Evolutionary conservation across 2,888 invertebrate genomes (phyloP).

Genomic region (Sinelater perroti): DNA sequence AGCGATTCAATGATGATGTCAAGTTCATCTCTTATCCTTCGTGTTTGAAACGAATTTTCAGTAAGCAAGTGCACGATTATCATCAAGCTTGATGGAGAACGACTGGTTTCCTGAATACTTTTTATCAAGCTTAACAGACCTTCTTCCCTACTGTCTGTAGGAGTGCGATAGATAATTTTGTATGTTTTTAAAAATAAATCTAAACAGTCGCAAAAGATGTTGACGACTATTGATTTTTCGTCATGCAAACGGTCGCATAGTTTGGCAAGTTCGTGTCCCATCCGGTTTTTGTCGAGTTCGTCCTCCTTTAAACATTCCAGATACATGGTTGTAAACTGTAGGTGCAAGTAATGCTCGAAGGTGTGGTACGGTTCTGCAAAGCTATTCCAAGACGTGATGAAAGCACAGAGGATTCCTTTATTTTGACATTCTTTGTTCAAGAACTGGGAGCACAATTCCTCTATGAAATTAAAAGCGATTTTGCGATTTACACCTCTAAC

Average conservation of each 20-base stretch:
- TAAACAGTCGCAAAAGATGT: not conserved
- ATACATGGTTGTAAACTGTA: slow-evolving; percentile 20
- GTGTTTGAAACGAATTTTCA: not conserved
- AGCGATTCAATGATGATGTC: not conserved
- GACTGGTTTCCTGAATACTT: not conserved
- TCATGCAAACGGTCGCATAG: not conserved
- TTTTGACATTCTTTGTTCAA: not conserved
- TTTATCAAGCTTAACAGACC: not conserved
- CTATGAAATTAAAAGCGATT: slow-evolving; percentile 6
- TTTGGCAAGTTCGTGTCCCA: not conserved
- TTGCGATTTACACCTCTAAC: not conserved
- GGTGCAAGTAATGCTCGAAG: slow-evolving; percentile 18
- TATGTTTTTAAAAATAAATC: not conserved
- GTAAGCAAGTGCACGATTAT: not conserved
- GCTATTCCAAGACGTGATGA: slow-evolving; percentile 13
- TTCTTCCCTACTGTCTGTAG: not conserved
- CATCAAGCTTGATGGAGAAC: not conserved
- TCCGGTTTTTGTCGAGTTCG: not conserved
- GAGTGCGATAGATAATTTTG: not conserved
- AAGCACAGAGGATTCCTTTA: slow-evolving; percentile 1
- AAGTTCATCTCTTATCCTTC: not conserved
- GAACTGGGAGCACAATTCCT: slow-evolving; percentile 21
- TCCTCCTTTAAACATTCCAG: not conserved
- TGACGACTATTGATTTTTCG: not conserved
- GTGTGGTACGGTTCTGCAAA: slow-evolving; percentile 10